Evolutionary conservation across 2,888 invertebrate genomes (phyloP), one percentile per base, ranked within the genome.

Genomic region (Dryocosmus kuriphilus): DNA sequence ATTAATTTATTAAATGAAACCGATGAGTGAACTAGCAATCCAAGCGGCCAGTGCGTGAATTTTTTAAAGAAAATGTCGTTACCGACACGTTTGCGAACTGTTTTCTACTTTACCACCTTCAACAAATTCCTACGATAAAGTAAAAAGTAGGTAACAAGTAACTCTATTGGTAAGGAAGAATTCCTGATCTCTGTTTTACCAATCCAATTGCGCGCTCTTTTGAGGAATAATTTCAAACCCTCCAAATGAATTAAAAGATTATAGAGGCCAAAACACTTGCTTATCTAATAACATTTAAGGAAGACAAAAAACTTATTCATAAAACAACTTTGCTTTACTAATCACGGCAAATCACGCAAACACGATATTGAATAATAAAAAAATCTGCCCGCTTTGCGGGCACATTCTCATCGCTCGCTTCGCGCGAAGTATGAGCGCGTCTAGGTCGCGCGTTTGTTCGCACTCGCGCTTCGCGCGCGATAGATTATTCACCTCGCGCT

Each of bases 151-250:
- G 24, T 22, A 65, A 65, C 9, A 41, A 8, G 11, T 22, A 67
- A 19, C 8, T 51, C 27, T 30, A 30, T 41, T n/a, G 71, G 41
- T 51, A 46, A 71, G 46, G 71, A 71, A 71, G 51, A 30, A 24
- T 27, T 16, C 41, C 27, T 71, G n/a, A 27, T 11, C 27, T 71
- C 46, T 71, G 41, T 27, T 51, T 71, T 71, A 51, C n/a, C 71
- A 30, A 24, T 24, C 16, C 19, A 46, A 14, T 46, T 19, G 30
- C 51, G 30, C 30, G 71, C 51, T 19, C 46, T 51, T 71, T 46
- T 14, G 8, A 51, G 51, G n/a, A 51, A 51, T 51, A n/a, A n/a
- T n/a, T 51, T n/a, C 8, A 51, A 35, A 35, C 32, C 3, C 32
- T 5, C 32, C 3, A 3, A 51, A n/a, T 51, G 8, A 51, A n/a